Conservation (phyloP, 2,888 invertebrate genomes). For the Limnephilus marmoratus region DNA sequence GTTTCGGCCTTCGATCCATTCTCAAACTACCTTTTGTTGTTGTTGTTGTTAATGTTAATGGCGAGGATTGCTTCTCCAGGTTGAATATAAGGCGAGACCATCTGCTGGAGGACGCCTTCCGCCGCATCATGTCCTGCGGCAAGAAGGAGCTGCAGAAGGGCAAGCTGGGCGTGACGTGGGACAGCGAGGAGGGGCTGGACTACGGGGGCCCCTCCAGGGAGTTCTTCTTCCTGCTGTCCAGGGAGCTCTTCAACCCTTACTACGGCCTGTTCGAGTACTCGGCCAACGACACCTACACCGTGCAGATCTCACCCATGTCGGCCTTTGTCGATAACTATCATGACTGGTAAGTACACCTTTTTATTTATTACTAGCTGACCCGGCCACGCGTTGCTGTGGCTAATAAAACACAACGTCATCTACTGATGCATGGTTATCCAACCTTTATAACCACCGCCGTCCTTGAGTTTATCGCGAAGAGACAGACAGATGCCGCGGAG, state of each 20-base stretch:
- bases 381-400: too few species aligned
- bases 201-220: slow-evolving; percentile 98
- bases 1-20: neutral
- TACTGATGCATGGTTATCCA: too few species aligned
- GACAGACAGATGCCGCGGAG: too few species aligned
- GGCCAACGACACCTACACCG: slow-evolving; percentile 98
- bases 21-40: neutral
- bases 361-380: too few species aligned
- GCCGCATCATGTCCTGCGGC: slow-evolving; percentile 96
- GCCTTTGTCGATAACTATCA: slow-evolving; percentile 98
- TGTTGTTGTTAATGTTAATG: neutral
- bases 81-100: slow-evolving; percentile 95
- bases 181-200: slow-evolving; percentile 97
- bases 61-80: slow-evolving; percentile 74
- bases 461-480: too few species aligned
- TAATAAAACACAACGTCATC: too few species aligned
- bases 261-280: slow-evolving; percentile 99
- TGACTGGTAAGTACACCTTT: slow-evolving; percentile 84
- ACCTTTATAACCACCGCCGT: too few species aligned
- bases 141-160: slow-evolving; percentile 97
- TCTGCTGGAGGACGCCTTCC: slow-evolving; percentile 96
- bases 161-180: slow-evolving; percentile 94
- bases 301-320: slow-evolving; percentile 96
- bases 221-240: slow-evolving; percentile 97
- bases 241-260: slow-evolving; percentile 98